A percentile compares a stretch with the other conserved stretches of the same genome.
These are phyloP conservation scores for Solea senegalensis DNA, from an alignment of 2,113 vertebrate species.

Conservation along the genomic window DNA sequence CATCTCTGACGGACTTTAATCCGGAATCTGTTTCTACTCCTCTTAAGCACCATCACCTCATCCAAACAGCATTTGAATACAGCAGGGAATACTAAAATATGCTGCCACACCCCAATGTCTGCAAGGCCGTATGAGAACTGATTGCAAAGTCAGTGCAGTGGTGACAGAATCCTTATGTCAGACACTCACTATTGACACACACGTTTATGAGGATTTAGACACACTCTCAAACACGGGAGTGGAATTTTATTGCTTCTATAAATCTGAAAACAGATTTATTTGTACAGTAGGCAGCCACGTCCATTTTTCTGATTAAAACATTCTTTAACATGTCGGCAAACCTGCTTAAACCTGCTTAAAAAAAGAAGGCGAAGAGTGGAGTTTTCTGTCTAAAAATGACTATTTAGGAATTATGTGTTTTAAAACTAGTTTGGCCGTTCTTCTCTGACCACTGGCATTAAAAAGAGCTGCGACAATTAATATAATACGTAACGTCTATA, in stretches of 20 bases:
- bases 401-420: too few species aligned
- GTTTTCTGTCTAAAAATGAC: too few species aligned
- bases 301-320: too few species aligned
- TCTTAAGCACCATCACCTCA: constrained; percentile 21
- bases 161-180: constrained; percentile 11
- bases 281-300: background rate
- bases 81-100: constrained; percentile 44
- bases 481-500: too few species aligned
- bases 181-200: background rate
- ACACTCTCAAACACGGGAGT: constrained; percentile 3
- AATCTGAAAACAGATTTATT: constrained; percentile 17
- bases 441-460: too few species aligned
- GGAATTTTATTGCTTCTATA: constrained; percentile 17
- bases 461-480: too few species aligned
- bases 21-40: constrained; percentile 26
- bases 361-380: too few species aligned
- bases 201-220: background rate
- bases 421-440: too few species aligned
- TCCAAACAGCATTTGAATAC: constrained; percentile 16
- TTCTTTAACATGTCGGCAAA: too few species aligned
- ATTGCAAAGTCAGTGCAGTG: background rate
- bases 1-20: constrained; percentile 13
- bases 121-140: background rate
- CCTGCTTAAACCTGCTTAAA: too few species aligned
- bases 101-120: constrained; percentile 34